These are phyloP conservation scores for Hylyphantes graminicola DNA, from an alignment of 1,140 invertebrate genomes.

Conservation along the genomic window DNA sequence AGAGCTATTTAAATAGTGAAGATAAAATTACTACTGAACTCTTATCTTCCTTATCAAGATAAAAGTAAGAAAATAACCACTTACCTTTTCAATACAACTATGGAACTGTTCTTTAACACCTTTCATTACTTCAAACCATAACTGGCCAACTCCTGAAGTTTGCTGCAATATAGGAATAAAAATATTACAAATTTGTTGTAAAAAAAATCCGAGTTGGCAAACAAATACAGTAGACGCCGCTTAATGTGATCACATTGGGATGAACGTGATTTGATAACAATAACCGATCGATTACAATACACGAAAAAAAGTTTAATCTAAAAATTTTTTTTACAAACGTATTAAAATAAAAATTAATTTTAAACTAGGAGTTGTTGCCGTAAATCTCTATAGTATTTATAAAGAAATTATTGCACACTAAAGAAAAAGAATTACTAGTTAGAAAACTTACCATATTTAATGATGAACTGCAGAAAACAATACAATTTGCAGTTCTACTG, in stretches of 20 bases:
- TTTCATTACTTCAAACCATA: slow-evolving; percentile 87
- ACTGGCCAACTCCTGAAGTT: slow-evolving; percentile 79
- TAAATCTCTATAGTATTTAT: background rate
- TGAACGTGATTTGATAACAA: too few relatives aligned
- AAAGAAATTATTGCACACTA: too few relatives aligned
- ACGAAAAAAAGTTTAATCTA: too few relatives aligned
- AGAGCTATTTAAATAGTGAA: too few relatives aligned
- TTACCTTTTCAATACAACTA: slow-evolving; percentile 67
- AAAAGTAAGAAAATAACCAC: slow-evolving; percentile 61
- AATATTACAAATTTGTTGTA: background rate
- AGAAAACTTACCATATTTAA: too few relatives aligned
- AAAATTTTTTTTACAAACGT: too few relatives aligned
- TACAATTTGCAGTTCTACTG: too few relatives aligned
- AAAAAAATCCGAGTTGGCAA: background rate
- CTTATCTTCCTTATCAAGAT: slow-evolving; percentile 26
- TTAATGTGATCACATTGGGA: too few relatives aligned
- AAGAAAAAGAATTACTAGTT: too few relatives aligned
- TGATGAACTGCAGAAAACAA: too few relatives aligned
- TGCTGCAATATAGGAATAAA: slow-evolving; percentile 68
- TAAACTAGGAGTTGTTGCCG: background rate
- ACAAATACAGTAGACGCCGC: too few relatives aligned
- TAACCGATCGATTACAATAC: too few relatives aligned
- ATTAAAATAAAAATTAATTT: background rate
- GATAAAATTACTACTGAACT: background rate
- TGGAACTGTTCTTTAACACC: slow-evolving; percentile 86